Base-by-base conservation (phyloP, 1,140 invertebrate species). In the Drosophila nannoptera region DNA sequence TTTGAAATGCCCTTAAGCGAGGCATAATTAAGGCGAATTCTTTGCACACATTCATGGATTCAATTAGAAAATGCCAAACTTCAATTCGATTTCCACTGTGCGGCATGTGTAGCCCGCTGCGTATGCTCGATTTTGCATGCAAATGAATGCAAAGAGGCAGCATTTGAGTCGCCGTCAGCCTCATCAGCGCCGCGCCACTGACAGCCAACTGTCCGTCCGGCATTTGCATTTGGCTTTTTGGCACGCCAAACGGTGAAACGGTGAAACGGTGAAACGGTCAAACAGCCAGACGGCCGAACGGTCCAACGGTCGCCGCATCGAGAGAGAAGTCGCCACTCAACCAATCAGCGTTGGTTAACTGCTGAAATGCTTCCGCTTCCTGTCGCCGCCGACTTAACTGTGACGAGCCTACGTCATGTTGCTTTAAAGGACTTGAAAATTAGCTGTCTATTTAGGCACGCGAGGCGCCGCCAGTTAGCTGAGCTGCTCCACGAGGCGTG, bases 341-440 rank as follows among this genome's bases (percentile, higher is more conserved):
- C 80, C 81, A 86, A 86, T 86, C 81, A 86, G 81, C 77, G 82
- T 73, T 86, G 77, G 81, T 86, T 86, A 86, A 86, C 82, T 77
- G 70, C 64, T 86, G 73, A 86, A 84, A 84, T 86, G 78, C 81
- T 86, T 86, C 81, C 81, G 81, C 69, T 86, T 86, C 68, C 77
- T 58, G 77, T 68, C 74, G 69, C 29, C 9, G 16, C 8, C n/a
- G 36, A 1, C 22, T 31, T 52, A 40, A 40, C 58, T 53, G 65
- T 75, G 65, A 74, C 67, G 59, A 49, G 68, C 75, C 81, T 74
- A 86, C 81, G 81, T 86, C 81, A 86, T 81, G 70, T 58, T 52
- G 68, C 77, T 75, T 72, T 80, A 69, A 76, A 84, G 74, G 68
- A 84, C 80, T 72, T 86, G 52, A 86, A 86, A 84, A 86, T 86